These are phyloP conservation scores for Oreonectes daqikongensis DNA, from an alignment of 2,797 vertebrate species.

Conservation along the genomic window DNA sequence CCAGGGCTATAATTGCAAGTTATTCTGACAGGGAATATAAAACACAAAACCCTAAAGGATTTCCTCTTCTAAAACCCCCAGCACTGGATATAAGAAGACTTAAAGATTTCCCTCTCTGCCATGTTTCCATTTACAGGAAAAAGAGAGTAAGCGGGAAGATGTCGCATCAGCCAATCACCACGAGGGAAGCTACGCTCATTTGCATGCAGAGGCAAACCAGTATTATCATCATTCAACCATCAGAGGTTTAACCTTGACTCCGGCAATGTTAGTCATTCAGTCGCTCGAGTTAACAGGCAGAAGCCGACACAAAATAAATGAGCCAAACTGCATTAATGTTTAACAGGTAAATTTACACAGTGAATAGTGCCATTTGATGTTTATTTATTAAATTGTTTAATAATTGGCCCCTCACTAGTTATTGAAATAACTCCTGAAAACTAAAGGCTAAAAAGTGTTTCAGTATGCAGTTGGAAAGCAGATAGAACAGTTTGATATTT, in stretches of 20 bases:
- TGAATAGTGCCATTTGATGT: neutral
- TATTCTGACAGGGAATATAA: constrained; percentile 81
- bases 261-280: neutral
- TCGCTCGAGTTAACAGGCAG: constrained; percentile 2
- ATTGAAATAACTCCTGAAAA: neutral
- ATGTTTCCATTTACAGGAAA: constrained; percentile 23
- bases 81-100: constrained; percentile 19
- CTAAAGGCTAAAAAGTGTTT: too few species aligned
- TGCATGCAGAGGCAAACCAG: neutral
- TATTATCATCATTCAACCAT: constrained; percentile 20
- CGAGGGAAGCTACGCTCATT: neutral
- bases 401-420: neutral
- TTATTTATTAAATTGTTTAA: constrained; percentile 1
- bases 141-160: neutral
- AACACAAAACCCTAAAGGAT: constrained; percentile 54
- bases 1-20: constrained; percentile 81
- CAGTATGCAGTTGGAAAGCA: too few species aligned
- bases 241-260: constrained; percentile 35
- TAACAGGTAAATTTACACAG: neutral
- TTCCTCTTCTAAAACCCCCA: constrained; percentile 24
- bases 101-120: constrained; percentile 13
- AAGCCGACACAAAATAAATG: neutral
- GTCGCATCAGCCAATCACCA: neutral
- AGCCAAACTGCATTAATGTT: neutral
- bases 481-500: neutral